Evolutionary conservation across 2,797 vertebrate genomes (phyloP).

Genomic region (Gymnothorax reevesii): DNA sequence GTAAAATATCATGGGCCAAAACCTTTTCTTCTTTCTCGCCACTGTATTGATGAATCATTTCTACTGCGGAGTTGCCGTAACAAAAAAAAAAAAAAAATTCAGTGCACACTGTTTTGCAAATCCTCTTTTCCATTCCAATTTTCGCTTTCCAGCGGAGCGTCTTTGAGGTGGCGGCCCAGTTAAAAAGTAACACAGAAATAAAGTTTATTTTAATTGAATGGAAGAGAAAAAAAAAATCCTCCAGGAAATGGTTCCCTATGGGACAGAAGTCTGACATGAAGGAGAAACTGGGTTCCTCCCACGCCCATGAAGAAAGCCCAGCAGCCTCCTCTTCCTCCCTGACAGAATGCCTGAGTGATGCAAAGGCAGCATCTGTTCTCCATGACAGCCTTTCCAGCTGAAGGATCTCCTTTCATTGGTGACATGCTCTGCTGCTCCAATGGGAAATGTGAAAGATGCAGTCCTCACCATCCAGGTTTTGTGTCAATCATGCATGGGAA

Average conservation of each 20-base stretch:
- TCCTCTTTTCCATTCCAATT: not conserved
- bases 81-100: not conserved
- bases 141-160: not conserved
- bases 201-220: not conserved
- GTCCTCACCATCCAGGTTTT: not conserved
- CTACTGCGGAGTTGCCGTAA: not conserved
- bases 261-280: not conserved
- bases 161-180: not conserved
- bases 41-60: not conserved
- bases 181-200: not conserved
- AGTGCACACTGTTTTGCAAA: not conserved
- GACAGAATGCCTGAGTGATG: not conserved
- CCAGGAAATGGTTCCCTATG: not conserved
- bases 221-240: not conserved
- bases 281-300: not conserved
- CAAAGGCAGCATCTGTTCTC: not conserved
- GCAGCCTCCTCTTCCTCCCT: not conserved
- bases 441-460: not conserved
- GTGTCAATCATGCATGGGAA: not conserved
- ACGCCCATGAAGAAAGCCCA: not conserved
- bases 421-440: not conserved
- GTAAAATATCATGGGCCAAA: no score
- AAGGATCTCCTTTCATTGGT: not conserved
- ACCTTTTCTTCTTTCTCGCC: no score
- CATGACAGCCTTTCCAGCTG: not conserved